Percentiles rank a stretch among this genome's conserved stretches.
Evolutionary conservation across 2,797 vertebrate genomes (phyloP).

Genomic region (Sarcoramphus papa): DNA sequence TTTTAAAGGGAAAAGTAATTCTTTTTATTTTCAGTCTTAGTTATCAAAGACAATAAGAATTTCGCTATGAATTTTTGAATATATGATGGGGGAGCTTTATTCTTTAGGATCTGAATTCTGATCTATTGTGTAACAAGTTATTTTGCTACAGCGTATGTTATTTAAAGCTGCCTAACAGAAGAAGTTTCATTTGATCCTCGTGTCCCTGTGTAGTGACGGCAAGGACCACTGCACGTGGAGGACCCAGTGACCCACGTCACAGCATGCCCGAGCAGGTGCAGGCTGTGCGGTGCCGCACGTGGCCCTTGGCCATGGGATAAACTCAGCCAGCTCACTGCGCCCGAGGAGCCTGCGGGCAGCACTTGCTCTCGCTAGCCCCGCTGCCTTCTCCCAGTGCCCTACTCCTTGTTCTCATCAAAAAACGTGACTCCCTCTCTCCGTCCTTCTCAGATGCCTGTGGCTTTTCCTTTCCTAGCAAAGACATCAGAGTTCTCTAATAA

Average conservation of each 20-base stretch:
- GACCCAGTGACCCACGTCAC: not conserved
- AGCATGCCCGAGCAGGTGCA: too few relatives aligned
- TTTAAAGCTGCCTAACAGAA: not conserved
- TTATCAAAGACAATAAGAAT: not conserved
- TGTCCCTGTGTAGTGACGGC: not conserved
- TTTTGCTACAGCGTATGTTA: not conserved
- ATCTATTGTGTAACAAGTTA: not conserved
- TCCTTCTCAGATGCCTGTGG: not conserved
- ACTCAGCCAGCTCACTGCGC: not conserved
- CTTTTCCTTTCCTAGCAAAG: not conserved
- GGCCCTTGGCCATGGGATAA: not conserved
- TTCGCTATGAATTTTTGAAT: not conserved
- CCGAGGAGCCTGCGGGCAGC: not conserved
- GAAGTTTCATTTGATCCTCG: not conserved
- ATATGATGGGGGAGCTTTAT: not conserved
- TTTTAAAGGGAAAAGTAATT: not conserved
- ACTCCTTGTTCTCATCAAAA: not conserved
- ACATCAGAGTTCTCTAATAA: not conserved
- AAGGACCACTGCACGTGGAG: not conserved
- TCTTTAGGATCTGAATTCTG: not conserved
- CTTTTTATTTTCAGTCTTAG: not conserved
- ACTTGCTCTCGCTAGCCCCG: not conserved
- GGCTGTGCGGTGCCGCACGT: not conserved
- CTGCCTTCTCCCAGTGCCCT: not conserved
- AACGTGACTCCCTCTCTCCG: rapidly evolving